Evolutionary conservation across 1,140 invertebrate species (phyloP), one percentile per base, ranked within the genome.

Genomic region (Drosophila melanica): DNA sequence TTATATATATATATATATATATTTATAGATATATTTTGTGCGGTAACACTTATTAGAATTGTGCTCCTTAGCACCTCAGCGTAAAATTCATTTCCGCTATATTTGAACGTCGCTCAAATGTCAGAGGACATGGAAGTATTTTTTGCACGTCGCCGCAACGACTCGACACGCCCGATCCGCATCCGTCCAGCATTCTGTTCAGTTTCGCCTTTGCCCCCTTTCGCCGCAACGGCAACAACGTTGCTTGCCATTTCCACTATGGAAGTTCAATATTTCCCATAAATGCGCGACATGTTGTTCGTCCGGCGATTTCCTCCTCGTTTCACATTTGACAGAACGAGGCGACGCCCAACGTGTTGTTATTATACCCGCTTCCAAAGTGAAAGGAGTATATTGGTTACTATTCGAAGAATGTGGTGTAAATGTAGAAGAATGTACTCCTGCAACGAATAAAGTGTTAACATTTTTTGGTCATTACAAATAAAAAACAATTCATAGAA

Each of bases 21-120:
- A 4, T 41, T 5, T 45, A 11, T 20, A 3, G 35, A 2, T 48
- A 1, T 20, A 1, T 11, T 2, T 14, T 37, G 27, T 37, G 48
- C 16, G 20, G 45, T 30, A 48, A 62, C 67, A 81, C 74, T 81
- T 85, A 85, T 85, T 85, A 78, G 80, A 68, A 64, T 30, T 50
- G 12, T 58, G 57, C 45, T 67, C 63, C 73, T 81, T 72, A 77
- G 81, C 79, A 70, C 68, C 73, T 85, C 65, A 81, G 78, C 71
- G 81, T 77, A 75, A 85, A 85, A 85, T 85, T 85, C 81, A 85
- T 85, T 85, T 85, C 81, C 81, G 81, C 75, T 77, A 77, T 69
- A 81, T 87, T 85, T 78, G 65, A 63, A 77, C 66, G 81, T 85
- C 81, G 78, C 78, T 85, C 81, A 87, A 84, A 66, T 85, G 81